Evolutionary conservation across 2,797 vertebrate species (phyloP).

Genomic region (Pangasius djambal): DNA sequence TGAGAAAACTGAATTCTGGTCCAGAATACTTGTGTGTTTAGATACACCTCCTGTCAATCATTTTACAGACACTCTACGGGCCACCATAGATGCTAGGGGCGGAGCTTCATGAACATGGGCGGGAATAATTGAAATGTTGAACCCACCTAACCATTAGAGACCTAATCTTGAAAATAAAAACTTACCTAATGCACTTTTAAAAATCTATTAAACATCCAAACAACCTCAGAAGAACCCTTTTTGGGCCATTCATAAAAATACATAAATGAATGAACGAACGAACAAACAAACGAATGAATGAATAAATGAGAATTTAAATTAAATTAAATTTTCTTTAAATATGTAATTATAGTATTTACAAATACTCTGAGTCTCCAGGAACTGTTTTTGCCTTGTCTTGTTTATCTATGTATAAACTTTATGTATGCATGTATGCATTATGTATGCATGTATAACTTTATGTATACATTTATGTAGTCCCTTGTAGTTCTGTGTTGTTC

Average conservation of each 20-base stretch:
- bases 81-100: background rate
- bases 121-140: background rate
- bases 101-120: background rate
- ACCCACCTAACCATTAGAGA: background rate
- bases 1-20: background rate
- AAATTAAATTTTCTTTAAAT: background rate
- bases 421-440: too few species aligned
- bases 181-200: background rate
- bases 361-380: too few species aligned
- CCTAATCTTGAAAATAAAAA: too few species aligned
- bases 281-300: background rate
- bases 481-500: too few species aligned
- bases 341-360: too few species aligned
- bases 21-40: background rate
- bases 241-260: background rate
- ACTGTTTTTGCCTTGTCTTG: too few species aligned
- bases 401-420: too few species aligned
- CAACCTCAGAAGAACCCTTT: background rate
- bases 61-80: background rate
- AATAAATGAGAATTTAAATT: background rate
- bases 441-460: too few species aligned
- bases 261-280: background rate
- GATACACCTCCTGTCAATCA: background rate
- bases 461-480: too few species aligned
- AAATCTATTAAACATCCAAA: background rate